phyloP scores from a whole-genome alignment of 1,140 invertebrate species.

The Oncopodura yosiiana region DNA sequence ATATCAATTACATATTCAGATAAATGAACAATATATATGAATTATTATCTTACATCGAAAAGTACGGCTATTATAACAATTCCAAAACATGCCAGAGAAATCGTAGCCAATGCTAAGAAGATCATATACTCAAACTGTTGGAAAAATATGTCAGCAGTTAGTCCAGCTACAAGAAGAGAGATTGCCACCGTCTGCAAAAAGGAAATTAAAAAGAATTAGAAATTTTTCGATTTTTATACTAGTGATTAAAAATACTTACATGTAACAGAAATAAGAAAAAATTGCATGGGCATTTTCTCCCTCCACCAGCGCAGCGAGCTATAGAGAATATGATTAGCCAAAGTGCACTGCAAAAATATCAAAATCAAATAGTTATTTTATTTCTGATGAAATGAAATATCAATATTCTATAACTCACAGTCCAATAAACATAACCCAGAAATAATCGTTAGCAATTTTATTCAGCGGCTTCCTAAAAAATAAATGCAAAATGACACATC shows the following conservation, averaged over 20 bases:
- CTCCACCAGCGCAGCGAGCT: conserved; percentile 11
- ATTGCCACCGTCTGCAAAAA: conserved; percentile 9
- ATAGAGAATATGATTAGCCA: conserved; percentile 6
- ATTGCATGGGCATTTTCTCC: conserved; percentile 1
- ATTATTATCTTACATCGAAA: conserved; percentile 12
- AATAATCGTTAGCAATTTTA: conserved; percentile 4
- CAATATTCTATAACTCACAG: conserved; percentile 4
- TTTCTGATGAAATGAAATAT: background rate
- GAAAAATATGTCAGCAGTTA: conserved; percentile 5
- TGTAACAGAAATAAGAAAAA: conserved; percentile 4
- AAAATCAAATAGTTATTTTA: background rate
- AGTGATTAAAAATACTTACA: conserved; percentile 1
- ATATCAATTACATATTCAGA: background rate
- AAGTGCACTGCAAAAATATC: background rate
- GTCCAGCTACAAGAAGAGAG: background rate
- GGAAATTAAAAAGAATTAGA: background rate
- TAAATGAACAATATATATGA: background rate
- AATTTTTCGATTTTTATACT: background rate
- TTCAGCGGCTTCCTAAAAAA: conserved; percentile 6
- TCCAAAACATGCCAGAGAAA: conserved; percentile 21
- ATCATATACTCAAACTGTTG: conserved; percentile 10
- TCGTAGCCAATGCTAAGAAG: conserved; percentile 8
- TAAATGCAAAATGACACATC: too few relatives aligned
- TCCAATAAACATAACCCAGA: conserved; percentile 22
- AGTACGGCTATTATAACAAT: conserved; percentile 11